These are phyloP conservation scores for Luscinia luscinia DNA, from an alignment of 2,797 vertebrate genomes.

Conservation along the genomic window DNA sequence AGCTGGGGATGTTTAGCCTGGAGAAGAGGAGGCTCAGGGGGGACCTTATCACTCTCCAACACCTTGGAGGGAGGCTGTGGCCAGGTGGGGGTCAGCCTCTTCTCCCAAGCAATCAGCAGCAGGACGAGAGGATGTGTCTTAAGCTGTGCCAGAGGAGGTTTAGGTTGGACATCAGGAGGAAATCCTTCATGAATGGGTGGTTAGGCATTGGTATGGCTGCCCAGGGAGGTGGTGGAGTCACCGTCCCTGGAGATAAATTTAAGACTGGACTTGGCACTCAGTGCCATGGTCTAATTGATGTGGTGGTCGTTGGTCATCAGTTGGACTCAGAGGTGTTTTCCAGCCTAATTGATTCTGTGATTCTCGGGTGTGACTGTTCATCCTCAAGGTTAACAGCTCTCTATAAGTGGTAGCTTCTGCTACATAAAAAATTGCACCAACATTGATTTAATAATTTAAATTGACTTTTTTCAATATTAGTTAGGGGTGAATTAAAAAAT, in stretches of 20 bases:
- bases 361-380: background rate
- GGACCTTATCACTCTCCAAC: background rate
- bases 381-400: background rate
- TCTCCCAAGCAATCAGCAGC: fast-evolving
- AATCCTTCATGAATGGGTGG: background rate
- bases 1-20: background rate
- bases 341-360: background rate
- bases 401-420: background rate
- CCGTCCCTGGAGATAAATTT: background rate
- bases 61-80: background rate
- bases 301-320: background rate
- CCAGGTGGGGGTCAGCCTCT: fast-evolving
- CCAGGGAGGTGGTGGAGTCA: background rate
- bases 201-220: background rate
- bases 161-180: background rate
- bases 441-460: background rate
- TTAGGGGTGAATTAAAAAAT: background rate
- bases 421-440: background rate
- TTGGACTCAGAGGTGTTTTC: background rate
- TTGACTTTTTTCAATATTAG: background rate
- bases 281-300: background rate
- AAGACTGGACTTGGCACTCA: background rate
- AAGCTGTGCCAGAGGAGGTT: background rate
- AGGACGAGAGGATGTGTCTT: background rate
- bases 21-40: background rate